These are phyloP conservation scores for Fopius arisanus DNA, from an alignment of 1,140 invertebrate genomes.

Conservation along the genomic window DNA sequence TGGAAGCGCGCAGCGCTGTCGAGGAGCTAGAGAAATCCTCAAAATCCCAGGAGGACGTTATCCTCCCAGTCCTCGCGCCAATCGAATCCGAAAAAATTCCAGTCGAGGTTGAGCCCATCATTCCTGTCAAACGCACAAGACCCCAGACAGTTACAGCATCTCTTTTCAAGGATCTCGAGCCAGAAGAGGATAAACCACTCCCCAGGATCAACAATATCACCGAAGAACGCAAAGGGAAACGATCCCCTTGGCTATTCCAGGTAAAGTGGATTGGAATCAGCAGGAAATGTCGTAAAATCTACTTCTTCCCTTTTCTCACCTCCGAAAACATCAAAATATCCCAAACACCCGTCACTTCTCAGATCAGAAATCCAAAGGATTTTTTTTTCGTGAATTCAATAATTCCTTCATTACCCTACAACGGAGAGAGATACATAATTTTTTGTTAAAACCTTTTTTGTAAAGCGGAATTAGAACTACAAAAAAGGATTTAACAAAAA, in stretches of 20 bases:
- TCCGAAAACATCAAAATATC: too few relatives aligned
- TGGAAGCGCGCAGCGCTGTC: slow-evolving; percentile 51
- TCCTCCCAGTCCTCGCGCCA: neutral
- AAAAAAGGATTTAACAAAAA: too few relatives aligned
- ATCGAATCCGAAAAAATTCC: neutral
- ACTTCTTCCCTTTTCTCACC: neutral
- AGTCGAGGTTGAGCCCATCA: neutral
- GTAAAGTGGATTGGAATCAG: slow-evolving; percentile 18
- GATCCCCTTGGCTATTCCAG: slow-evolving; percentile 36
- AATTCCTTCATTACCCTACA: too few relatives aligned
- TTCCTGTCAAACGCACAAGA: slow-evolving; percentile 19
- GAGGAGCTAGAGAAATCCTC: neutral
- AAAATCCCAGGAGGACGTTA: neutral
- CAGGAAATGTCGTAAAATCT: neutral
- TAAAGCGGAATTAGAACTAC: too few relatives aligned
- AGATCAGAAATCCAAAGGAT: too few relatives aligned
- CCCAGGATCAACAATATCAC: neutral
- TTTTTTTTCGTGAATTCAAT: neutral
- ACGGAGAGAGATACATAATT: too few relatives aligned
- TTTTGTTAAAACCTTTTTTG: too few relatives aligned
- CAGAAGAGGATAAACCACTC: neutral
- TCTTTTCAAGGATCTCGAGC: slow-evolving; percentile 36
- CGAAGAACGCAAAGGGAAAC: neutral
- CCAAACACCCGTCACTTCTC: too few relatives aligned
- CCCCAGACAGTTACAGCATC: slow-evolving; percentile 48